A percentile compares a stretch with the other conserved stretches of the same genome.
These are phyloP conservation scores for Tinamus guttatus DNA, from an alignment of 2,113 vertebrate species.

Conservation along the genomic window DNA sequence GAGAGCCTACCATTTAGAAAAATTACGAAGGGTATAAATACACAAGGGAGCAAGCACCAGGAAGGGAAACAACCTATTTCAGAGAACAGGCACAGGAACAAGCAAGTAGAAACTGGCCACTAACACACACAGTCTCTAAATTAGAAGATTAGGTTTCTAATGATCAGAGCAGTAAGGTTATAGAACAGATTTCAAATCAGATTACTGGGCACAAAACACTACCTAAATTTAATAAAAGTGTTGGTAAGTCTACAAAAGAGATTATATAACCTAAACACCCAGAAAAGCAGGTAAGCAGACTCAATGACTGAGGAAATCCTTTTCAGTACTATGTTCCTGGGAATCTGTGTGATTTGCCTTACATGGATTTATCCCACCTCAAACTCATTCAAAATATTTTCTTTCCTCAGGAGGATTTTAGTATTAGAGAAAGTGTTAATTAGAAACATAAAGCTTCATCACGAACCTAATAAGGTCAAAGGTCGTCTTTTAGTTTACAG, in stretches of 20 bases:
- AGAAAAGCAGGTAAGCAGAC: neutral
- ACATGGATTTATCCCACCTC: neutral
- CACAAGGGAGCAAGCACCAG: neutral
- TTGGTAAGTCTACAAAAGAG: neutral
- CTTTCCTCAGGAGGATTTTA: neutral
- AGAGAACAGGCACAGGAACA: slow-evolving; percentile 30
- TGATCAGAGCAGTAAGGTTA: slow-evolving; percentile 48
- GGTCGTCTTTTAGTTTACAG: neutral
- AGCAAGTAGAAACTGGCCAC: slow-evolving; percentile 52
- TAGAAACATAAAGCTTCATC: neutral
- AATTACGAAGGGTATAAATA: neutral
- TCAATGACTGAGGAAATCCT: neutral
- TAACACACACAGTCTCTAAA: slow-evolving; percentile 36
- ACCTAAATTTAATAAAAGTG: slow-evolving; percentile 12
- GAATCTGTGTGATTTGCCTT: neutral
- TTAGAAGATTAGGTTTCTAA: slow-evolving; percentile 65
- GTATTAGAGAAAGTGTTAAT: neutral
- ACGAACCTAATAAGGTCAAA: neutral
- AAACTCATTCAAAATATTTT: neutral
- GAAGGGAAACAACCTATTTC: neutral
- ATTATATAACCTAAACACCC: neutral
- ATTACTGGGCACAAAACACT: slow-evolving; percentile 30
- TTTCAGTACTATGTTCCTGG: neutral
- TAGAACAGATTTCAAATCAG: slow-evolving; percentile 33
- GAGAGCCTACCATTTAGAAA: neutral